phyloP scores from a whole-genome alignment of 2,113 vertebrate genomes.

The Alligator sinensis region DNA sequence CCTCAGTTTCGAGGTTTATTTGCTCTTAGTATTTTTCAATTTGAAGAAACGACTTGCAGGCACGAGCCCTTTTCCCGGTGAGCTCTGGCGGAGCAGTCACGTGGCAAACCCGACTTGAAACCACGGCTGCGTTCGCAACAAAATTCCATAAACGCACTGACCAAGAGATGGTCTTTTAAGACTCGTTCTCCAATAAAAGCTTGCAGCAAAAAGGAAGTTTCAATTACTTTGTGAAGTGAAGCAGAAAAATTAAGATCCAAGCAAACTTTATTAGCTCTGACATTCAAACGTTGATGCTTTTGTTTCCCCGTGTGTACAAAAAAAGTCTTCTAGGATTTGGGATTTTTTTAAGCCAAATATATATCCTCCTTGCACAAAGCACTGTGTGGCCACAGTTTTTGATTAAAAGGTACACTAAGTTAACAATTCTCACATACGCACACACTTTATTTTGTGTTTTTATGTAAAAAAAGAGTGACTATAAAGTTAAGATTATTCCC shows the following conservation, averaged over 20 bases:
- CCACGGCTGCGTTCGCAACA: constrained; percentile 44
- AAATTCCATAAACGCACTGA: constrained; percentile 77
- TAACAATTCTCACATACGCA: not conserved
- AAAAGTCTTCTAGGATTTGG: constrained; percentile 8
- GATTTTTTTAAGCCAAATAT: not conserved
- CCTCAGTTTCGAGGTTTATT: constrained; percentile 58
- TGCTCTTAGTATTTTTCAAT: constrained; percentile 56
- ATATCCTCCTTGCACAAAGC: not conserved
- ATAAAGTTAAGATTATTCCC: constrained; percentile 40
- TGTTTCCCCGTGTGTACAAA: constrained; percentile 55
- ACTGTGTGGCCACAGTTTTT: constrained; percentile 2
- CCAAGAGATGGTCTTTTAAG: constrained; percentile 79
- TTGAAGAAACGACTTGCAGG: constrained; percentile 54
- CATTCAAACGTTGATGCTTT: constrained; percentile 78
- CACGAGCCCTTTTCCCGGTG: constrained; percentile 51
- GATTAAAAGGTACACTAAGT: not conserved
- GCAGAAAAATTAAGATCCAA: constrained; percentile 87
- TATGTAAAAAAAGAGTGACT: not conserved
- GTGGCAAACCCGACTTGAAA: not conserved
- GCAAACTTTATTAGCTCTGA: constrained; percentile 84
- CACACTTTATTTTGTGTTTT: not conserved
- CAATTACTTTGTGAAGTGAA: constrained; percentile 86
- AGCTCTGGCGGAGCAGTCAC: constrained; percentile 49
- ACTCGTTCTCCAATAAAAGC: constrained; percentile 41
- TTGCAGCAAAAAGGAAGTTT: constrained; percentile 83